Evolutionary conservation across 2,113 vertebrate species (phyloP), one percentile per base, ranked within the genome.

Genomic region (Menidia beryllina): DNA sequence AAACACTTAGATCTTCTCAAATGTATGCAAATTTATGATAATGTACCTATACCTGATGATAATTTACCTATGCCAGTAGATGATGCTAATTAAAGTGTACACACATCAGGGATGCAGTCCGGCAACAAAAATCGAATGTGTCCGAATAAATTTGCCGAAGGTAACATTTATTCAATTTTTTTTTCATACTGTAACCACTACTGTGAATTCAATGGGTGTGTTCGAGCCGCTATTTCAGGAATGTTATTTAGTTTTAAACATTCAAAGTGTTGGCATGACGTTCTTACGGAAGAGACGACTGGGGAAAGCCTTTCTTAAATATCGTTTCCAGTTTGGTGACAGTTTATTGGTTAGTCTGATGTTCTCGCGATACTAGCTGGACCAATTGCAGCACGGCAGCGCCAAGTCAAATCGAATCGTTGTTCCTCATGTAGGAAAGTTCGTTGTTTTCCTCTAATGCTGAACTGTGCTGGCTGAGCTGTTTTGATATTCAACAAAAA

Each of bases 171-270:
- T 34, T 34, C 10, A 34, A 34, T 34, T 34, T 34, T 34, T 1
- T 8, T 34, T 34, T 34, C 8, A 8, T 2, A 24, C 38, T 17
- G 14, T 1, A 15, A 25, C 5, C 30, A 34, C 7, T 2, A 34
- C 30, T 34, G n/a, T n/a, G 10, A 34, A 34, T 34, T 14, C 36
- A 0, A 1, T 62, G 72, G 75, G 78, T 41, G 78, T 67, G 81
- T 56, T 19, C 13, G 19, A 48, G 54, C 76, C 79, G 53, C 76
- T 91, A 78, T 21, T 5, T 51, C 0, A 60, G 86, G 85, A 93
- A 90, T 92, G 45, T 17, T 93, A 81, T 93, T 93, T 88, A 56
- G 45, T 60, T 93, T 93, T 76, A 92, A 94, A 93, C 83, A 78
- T 91, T 90, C 82, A 82, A 91, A 91, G 51, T 1, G 21, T 1